phyloP scores from a whole-genome alignment of 2,113 vertebrate species.

The Takifugu flavidus region DNA sequence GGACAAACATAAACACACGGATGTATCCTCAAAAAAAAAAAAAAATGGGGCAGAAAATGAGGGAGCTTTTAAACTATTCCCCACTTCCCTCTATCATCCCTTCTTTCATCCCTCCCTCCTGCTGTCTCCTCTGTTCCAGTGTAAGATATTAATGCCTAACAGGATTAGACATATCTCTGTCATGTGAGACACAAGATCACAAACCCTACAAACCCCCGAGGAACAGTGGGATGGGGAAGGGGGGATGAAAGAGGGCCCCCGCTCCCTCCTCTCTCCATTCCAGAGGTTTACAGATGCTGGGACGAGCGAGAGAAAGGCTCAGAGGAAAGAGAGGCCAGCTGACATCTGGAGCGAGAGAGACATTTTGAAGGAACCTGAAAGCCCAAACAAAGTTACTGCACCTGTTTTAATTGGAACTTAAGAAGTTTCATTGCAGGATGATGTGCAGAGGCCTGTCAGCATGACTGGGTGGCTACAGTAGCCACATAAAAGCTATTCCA shows the following conservation, averaged over 20 bases:
- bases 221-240: conserved; percentile 32
- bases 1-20: conserved; percentile 33
- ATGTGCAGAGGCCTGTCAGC: conserved; percentile 35
- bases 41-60: conserved; percentile 35
- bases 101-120: conserved; percentile 52
- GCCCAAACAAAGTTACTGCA: conserved; percentile 40
- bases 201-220: conserved; percentile 49
- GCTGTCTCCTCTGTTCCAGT: conserved; percentile 46
- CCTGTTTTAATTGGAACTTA: background rate
- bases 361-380: conserved; percentile 40
- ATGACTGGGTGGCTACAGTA: conserved; percentile 28
- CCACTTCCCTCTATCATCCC: conserved; percentile 17
- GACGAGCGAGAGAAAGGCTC: conserved; percentile 30
- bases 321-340: conserved; percentile 35
- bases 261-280: conserved; percentile 42
- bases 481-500: conserved; percentile 44
- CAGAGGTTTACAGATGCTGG: conserved; percentile 63
- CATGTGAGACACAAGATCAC: conserved; percentile 69
- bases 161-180: conserved; percentile 70
- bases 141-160: conserved; percentile 63
- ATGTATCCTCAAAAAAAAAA: conserved; percentile 37
- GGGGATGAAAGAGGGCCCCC: conserved; percentile 48
- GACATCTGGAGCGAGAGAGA: conserved; percentile 60
- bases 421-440: conserved; percentile 36
- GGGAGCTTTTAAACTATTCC: conserved; percentile 33